Evolutionary conservation across 2,888 invertebrate species (phyloP).

Genomic region (Parnassius orleans): DNA sequence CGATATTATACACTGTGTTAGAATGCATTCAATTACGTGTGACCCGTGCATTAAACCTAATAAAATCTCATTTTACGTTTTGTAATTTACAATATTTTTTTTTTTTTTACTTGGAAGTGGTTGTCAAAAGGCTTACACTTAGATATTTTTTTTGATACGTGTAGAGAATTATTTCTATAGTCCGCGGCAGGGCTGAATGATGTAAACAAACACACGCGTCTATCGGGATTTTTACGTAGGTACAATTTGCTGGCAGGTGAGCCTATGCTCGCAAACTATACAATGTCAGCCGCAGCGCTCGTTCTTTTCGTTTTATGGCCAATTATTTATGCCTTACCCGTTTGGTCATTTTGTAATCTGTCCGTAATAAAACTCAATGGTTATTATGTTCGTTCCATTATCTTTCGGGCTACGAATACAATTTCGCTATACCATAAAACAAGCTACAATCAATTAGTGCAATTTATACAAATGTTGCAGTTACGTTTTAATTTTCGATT

Average conservation of each 20-base stretch:
- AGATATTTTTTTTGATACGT: too few species aligned
- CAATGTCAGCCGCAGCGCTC: slow-evolving; percentile 55
- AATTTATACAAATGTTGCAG: slow-evolving; percentile 27
- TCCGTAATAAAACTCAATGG: slow-evolving; percentile 64
- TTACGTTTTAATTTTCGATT: slow-evolving; percentile 34
- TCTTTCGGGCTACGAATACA: slow-evolving; percentile 45
- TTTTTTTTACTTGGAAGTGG: too few species aligned
- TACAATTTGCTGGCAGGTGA: slow-evolving; percentile 23
- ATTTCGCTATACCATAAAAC: slow-evolving; percentile 38
- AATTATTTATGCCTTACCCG: slow-evolving; percentile 62
- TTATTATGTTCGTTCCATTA: slow-evolving; percentile 61
- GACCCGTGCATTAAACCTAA: too few species aligned
- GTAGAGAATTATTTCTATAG: not conserved
- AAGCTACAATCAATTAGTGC: slow-evolving; percentile 34
- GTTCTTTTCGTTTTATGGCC: slow-evolving; percentile 61
- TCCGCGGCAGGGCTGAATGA: not conserved
- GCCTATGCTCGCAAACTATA: slow-evolving; percentile 35
- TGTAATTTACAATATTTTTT: too few species aligned
- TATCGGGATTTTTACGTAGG: slow-evolving; percentile 1
- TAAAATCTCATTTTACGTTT: too few species aligned
- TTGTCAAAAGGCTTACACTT: too few species aligned
- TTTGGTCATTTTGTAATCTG: slow-evolving; percentile 69
- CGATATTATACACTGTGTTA: not conserved
- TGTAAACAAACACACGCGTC: slow-evolving; percentile 1
- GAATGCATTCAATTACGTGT: too few species aligned